Base-by-base conservation (phyloP, 2,888 invertebrate genomes). In the Nemurella pictetii region DNA sequence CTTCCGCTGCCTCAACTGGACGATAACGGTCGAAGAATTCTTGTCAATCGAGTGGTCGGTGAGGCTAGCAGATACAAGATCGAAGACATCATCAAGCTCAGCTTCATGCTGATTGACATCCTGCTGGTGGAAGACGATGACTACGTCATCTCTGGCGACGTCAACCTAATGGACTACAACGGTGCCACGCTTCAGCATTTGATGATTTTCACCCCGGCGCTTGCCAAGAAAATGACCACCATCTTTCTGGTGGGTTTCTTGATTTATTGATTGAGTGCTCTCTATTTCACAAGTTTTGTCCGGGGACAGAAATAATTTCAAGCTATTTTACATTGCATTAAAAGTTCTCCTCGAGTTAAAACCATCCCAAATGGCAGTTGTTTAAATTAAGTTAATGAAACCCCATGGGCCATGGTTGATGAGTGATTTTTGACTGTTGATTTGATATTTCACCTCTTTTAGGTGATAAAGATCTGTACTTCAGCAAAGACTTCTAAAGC, bases 71-170 rank as follows among this genome's bases (percentile, higher is more conserved):
- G 90, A 87, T 91, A 90, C 85, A 90, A 90, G 28, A 89, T 93
- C 32, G 86, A 89, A 1, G 92, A 93, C 85, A 87, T 93, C 3
- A 90, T 93, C 85, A 91, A 91, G 87, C 90, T 92, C 0, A 90
- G 91, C 0, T 91, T 91, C 84, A 92, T 94, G 90, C 89, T 93
- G 75, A 91, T 92, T 85, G 94, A 94, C 87, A 92, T 94, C 85
- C 88, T 92, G 84, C 87, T 94, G 87, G 87, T 92, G n/a, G 94
- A 94, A 88, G 94, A 94, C 88, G 94, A 94, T 88, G 91, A 93
- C 87, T 7, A 28, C 25, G 26, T 84, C 26, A 77, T 85, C 12
- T 77, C 75, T 9, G 85, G 85, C 5, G 25, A 35, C 20, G 35
- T 83, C 26, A 78, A 27, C 7, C 88, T 94, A 29, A 89, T 94